Base-by-base conservation (phyloP, 2,797 vertebrate species). In the Peromyscus aztecus region DNA sequence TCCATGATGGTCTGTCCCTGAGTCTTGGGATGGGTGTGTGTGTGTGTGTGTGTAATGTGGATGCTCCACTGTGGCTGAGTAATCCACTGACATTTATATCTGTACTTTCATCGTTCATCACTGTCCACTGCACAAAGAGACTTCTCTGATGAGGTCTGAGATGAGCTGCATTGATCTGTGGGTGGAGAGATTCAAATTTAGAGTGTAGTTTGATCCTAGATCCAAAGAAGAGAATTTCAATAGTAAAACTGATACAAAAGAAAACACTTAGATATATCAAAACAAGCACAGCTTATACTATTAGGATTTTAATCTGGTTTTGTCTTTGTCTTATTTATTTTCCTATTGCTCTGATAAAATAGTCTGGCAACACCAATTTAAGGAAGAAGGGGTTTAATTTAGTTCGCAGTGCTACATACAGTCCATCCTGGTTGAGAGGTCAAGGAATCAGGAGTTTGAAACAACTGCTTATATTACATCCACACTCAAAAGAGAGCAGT, bases 181-280 rank as follows among this genome's bases (percentile, higher is more conserved):
- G 73, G 40, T 27, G 17, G 11, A 75, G 73, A 75, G 37, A 43
- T 27, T 43, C 40, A 43, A 27, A 43, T 24, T 46, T 43, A 43
- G 23, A 14, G 24, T 40, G 5, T 12, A 76, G 40, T 12, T 76
- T 76, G 73, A 29, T 14, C 23, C 40, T 6, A 46, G 24, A 40
- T 43, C 40, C 73, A 75, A 27, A 75, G 37, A 75, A 76, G 23
- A 43, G 27, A 78, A 4, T 90, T 95, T 95, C 7, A 75, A 71
- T 49, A 86, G n/a, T 90, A 83, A 93, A 80, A 67, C 52, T n/a
- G 46, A 81, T 90, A 4, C 49, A 91, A 75, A 91, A 89, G 27
- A 63, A 96, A 95, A 78, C 23, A 10, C 67, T 82, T 92, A 43
- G 55, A 61, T 55, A 52, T 23, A 55, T 87, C 61, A 90, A 93